Evolutionary conservation across 2,888 invertebrate genomes (phyloP).

Genomic region (Drosophila fungiperda): DNA sequence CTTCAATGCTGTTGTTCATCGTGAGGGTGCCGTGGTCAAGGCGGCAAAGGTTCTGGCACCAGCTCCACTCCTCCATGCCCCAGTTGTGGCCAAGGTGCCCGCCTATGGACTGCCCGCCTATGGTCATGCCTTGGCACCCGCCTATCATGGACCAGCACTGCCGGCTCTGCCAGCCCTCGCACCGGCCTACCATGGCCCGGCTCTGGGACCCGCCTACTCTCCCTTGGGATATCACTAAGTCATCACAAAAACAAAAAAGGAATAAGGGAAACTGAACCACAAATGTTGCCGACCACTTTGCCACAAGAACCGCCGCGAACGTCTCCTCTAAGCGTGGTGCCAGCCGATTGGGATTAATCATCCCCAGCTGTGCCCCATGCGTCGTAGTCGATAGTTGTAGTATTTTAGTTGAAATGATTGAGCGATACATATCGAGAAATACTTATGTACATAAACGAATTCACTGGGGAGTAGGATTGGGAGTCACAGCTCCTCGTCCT

Average conservation of each 20-base stretch:
- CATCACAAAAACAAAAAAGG: slow-evolving; percentile 16
- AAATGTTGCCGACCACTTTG: slow-evolving; percentile 63
- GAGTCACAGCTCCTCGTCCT: background rate
- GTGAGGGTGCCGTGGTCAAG: slow-evolving; percentile 85
- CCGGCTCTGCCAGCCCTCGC: slow-evolving; percentile 37
- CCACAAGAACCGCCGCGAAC: slow-evolving; percentile 49
- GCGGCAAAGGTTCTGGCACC: slow-evolving; percentile 81
- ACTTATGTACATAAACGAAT: slow-evolving; percentile 62
- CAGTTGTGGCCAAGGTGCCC: slow-evolving; percentile 69
- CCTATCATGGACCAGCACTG: slow-evolving; percentile 26
- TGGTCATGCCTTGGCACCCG: slow-evolving; percentile 34
- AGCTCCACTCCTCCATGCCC: slow-evolving; percentile 72
- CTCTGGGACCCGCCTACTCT: slow-evolving; percentile 32
- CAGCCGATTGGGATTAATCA: slow-evolving; percentile 9
- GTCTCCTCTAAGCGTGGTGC: slow-evolving; percentile 46
- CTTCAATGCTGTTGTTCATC: slow-evolving; percentile 87
- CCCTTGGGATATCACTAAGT: slow-evolving; percentile 71
- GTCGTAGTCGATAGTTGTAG: slow-evolving; percentile 72
- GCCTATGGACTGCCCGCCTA: slow-evolving; percentile 59
- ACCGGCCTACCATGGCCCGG: slow-evolving; percentile 12
- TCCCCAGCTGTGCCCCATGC: slow-evolving; percentile 43
- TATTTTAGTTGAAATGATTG: slow-evolving; percentile 69
- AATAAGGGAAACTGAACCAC: background rate
- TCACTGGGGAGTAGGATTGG: slow-evolving; percentile 16
- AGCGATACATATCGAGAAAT: slow-evolving; percentile 66